Conservation (phyloP, 2,888 invertebrate genomes). For the Pterostichus madidus region DNA sequence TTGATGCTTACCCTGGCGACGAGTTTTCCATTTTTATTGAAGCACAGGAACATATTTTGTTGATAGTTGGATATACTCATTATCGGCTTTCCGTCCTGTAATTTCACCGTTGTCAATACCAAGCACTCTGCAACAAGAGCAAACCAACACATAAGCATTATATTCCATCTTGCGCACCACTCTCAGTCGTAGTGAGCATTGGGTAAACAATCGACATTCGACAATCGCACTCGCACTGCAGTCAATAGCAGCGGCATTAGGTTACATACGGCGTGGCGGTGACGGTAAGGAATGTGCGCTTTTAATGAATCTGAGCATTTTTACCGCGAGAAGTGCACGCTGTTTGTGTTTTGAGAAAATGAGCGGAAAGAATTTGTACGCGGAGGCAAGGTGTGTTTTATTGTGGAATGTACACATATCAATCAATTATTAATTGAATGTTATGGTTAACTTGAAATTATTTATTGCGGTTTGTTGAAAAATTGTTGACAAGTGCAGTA, state of each 20-base stretch:
- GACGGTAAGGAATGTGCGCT: conserved; percentile 18
- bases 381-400: neutral
- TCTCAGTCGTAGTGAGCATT: neutral
- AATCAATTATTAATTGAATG: neutral
- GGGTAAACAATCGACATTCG: neutral
- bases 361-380: conserved; percentile 8
- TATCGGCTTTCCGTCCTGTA: neutral
- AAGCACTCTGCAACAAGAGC: conserved; percentile 54
- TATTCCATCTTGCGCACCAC: neutral
- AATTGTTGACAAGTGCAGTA: too few species aligned
- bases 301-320: conserved; percentile 12
- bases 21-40: conserved; percentile 35
- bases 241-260: neutral
- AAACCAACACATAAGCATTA: conserved; percentile 10
- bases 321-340: neutral
- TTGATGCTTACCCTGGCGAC: conserved; percentile 26
- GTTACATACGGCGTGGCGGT: conserved; percentile 15
- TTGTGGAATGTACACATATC: neutral
- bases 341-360: conserved; percentile 8
- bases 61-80: conserved; percentile 37
- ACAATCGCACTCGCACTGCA: too few species aligned
- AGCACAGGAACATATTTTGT: conserved; percentile 26
- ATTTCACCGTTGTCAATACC: neutral
- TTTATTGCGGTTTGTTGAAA: neutral
- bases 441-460: neutral